phyloP scores from a whole-genome alignment of 2,113 vertebrate species.

The Propithecus coquereli region DNA sequence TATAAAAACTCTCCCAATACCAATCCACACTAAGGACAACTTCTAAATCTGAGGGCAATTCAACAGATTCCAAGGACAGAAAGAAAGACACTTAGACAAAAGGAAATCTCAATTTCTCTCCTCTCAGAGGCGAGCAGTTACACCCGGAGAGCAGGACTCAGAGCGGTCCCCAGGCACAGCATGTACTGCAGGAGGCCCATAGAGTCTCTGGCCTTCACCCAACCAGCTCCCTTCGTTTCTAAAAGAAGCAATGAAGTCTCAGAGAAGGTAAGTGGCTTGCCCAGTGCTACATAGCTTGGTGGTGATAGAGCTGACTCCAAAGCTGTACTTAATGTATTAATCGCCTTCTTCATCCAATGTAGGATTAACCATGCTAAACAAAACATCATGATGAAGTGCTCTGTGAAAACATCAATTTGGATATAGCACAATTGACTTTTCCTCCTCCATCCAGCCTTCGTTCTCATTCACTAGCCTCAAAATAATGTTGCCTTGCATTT shows the following conservation, averaged over 20 bases:
- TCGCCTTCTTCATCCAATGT: not conserved
- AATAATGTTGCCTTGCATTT: not conserved
- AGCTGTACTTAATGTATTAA: not conserved
- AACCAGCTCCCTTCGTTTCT: not conserved
- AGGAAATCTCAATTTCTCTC: not conserved
- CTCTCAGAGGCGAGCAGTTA: not conserved
- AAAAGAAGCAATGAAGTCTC: not conserved
- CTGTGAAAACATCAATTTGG: not conserved
- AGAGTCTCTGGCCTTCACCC: not conserved
- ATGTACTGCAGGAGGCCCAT: not conserved
- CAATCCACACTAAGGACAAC: not conserved
- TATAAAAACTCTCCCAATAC: not conserved
- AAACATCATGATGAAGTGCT: not conserved
- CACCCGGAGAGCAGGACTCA: not conserved
- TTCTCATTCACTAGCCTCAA: not conserved
- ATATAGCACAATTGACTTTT: not conserved
- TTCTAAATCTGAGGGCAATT: slow-evolving; percentile 19
- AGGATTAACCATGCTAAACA: not conserved
- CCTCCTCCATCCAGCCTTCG: not conserved
- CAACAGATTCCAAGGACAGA: not conserved
- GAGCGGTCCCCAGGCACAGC: accelerated
- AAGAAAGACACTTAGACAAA: not conserved
- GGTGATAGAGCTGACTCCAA: not conserved
- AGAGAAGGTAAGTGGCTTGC: not conserved
- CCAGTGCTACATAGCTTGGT: not conserved